These are phyloP conservation scores for Orcinus orca DNA, from an alignment of 2,113 vertebrate genomes.

Conservation along the genomic window DNA sequence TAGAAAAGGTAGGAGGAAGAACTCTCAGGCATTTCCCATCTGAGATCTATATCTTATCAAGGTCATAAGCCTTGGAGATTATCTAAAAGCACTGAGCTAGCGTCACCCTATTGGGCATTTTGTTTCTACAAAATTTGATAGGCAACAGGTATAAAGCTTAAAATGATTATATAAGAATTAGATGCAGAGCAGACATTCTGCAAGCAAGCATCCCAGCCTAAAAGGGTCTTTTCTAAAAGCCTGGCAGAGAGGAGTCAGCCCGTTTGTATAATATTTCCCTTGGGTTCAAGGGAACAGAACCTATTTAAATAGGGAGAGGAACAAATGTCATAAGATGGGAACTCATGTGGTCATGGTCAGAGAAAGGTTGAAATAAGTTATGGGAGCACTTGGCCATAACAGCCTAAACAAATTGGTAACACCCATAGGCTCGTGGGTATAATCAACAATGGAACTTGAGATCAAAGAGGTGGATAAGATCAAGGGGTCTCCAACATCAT, in stretches of 20 bases:
- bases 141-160: neutral
- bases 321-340: neutral
- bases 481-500: neutral
- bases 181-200: neutral
- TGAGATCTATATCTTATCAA: too few species aligned
- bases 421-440: rapidly evolving
- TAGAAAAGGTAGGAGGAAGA: neutral
- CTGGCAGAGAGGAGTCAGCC: neutral
- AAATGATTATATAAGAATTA: neutral
- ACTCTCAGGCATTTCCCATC: neutral
- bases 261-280: neutral
- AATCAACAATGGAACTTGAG: neutral
- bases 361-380: neutral
- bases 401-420: neutral
- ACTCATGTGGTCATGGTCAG: neutral
- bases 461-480: neutral
- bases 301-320: neutral
- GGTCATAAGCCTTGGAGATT: neutral
- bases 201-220: neutral
- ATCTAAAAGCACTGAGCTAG: neutral
- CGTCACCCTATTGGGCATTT: neutral
- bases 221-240: neutral
- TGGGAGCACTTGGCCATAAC: neutral
- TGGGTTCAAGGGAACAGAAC: neutral
- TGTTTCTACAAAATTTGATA: neutral